phyloP scores from a whole-genome alignment of 1,140 invertebrate species.

The Ganaspis sp. region DNA sequence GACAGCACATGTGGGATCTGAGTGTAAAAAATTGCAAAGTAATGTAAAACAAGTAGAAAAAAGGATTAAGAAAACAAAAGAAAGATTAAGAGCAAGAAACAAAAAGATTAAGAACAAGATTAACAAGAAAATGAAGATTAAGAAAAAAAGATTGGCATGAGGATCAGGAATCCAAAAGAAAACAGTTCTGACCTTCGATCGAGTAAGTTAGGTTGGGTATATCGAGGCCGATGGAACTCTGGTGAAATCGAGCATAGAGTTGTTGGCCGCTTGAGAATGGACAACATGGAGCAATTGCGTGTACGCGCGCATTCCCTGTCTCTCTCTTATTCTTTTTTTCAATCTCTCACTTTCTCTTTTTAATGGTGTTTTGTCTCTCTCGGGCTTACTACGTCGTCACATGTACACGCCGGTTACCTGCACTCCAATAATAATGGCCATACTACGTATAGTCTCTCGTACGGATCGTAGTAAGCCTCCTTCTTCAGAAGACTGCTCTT shows the following conservation, averaged over 20 bases:
- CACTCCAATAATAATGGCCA: neutral
- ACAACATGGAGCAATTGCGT: constrained; percentile 39
- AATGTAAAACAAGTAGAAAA: neutral
- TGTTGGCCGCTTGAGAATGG: constrained; percentile 45
- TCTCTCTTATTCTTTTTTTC: neutral
- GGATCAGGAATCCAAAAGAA: constrained; percentile 14
- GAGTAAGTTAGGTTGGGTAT: constrained; percentile 26
- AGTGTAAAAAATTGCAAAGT: too few relatives aligned
- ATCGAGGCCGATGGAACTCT: constrained; percentile 49
- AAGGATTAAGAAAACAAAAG: too few relatives aligned
- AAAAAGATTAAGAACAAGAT: neutral
- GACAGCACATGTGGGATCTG: too few relatives aligned
- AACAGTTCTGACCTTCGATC: constrained; percentile 32
- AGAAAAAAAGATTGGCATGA: neutral
- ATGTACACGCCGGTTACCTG: neutral
- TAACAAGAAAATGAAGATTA: neutral
- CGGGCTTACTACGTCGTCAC: neutral
- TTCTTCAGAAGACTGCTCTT: neutral
- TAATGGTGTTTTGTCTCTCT: neutral
- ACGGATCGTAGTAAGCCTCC: constrained; percentile 19
- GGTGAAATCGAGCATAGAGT: constrained; percentile 51
- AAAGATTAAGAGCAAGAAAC: neutral
- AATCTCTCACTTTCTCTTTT: neutral
- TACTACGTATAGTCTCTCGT: constrained; percentile 19
- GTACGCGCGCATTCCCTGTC: neutral